A percentile compares a stretch with the other conserved stretches of the same genome.
These are phyloP conservation scores for Seira sanloemensis DNA, from an alignment of 2,888 invertebrate genomes.

Conservation along the genomic window DNA sequence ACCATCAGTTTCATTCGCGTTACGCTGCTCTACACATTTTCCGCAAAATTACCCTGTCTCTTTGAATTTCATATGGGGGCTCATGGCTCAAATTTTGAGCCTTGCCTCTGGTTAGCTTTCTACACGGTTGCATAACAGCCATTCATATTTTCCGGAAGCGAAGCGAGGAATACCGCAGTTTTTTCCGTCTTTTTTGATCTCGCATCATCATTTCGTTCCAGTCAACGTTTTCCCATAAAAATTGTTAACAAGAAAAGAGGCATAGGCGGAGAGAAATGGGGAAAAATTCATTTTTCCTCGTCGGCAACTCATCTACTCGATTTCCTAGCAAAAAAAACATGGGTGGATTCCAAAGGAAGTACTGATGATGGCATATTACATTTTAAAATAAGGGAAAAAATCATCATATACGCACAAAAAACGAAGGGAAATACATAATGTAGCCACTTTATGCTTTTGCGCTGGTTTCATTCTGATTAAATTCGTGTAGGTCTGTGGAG, in stretches of 20 bases:
- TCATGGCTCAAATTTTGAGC: conserved; percentile 43
- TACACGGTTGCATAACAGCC: conserved; percentile 4
- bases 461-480: conserved; percentile 53
- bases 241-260: conserved; percentile 6
- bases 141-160: background rate
- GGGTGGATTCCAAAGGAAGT: conserved; percentile 32
- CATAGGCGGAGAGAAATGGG: conserved; percentile 5
- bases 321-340: conserved; percentile 29
- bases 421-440: conserved; percentile 13
- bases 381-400: conserved; percentile 38
- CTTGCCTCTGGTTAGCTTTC: background rate
- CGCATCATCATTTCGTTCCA: conserved; percentile 52
- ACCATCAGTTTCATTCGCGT: conserved; percentile 59
- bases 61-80: conserved; percentile 42
- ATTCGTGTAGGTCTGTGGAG: conserved; percentile 51
- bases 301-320: conserved; percentile 23
- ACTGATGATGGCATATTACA: conserved; percentile 30
- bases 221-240: background rate
- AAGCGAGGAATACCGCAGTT: conserved; percentile 42
- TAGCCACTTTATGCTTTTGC: conserved; percentile 21
- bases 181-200: conserved; percentile 52
- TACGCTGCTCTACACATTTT: conserved; percentile 52
- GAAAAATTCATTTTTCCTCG: conserved; percentile 4
- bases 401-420: conserved; percentile 15
- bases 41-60: conserved; percentile 64